A percentile compares a stretch with the other conserved stretches of the same genome.
phyloP scores from a whole-genome alignment of 2,797 vertebrate genomes.

The Gymnoscopelus microlampas region DNA sequence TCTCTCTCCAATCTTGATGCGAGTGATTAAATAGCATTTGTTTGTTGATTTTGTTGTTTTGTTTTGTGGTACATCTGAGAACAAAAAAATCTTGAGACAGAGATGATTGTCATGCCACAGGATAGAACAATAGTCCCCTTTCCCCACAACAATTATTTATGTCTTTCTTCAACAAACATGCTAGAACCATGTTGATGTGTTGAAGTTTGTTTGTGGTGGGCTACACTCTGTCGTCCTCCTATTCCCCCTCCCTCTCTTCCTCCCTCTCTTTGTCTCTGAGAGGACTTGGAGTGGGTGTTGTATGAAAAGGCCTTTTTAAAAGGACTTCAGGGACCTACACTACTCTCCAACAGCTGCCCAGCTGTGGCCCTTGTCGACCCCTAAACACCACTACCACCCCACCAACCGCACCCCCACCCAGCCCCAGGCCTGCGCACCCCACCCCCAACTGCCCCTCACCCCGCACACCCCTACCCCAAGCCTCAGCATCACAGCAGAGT shows the following conservation, averaged over 20 bases:
- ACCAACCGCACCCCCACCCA: not conserved
- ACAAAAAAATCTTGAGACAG: not conserved
- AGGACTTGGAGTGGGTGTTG: constrained; percentile 70
- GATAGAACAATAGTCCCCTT: constrained; percentile 14
- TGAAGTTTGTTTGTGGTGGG: constrained; percentile 27
- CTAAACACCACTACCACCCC: not conserved
- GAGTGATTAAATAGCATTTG: not conserved
- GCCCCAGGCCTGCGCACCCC: not conserved
- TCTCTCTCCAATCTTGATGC: too few species aligned
- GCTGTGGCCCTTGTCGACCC: constrained; percentile 58
- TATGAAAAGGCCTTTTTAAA: constrained; percentile 67
- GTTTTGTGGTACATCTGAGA: too few species aligned
- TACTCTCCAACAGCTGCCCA: constrained; percentile 60
- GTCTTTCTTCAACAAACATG: constrained; percentile 31
- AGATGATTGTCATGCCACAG: constrained; percentile 39
- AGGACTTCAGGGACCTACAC: constrained; percentile 57
- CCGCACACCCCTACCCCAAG: not conserved
- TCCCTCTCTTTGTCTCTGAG: constrained; percentile 39
- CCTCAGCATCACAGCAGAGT: constrained; percentile 46
- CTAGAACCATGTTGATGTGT: not conserved
- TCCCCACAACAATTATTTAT: constrained; percentile 41
- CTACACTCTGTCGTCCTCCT: constrained; percentile 17
- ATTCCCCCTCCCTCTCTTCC: constrained; percentile 14
- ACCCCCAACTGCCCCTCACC: constrained; percentile 17
- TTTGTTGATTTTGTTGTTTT: not conserved